These are phyloP conservation scores for Odontamblyopus rebecca DNA, from an alignment of 2,797 vertebrate species.

Conservation along the genomic window DNA sequence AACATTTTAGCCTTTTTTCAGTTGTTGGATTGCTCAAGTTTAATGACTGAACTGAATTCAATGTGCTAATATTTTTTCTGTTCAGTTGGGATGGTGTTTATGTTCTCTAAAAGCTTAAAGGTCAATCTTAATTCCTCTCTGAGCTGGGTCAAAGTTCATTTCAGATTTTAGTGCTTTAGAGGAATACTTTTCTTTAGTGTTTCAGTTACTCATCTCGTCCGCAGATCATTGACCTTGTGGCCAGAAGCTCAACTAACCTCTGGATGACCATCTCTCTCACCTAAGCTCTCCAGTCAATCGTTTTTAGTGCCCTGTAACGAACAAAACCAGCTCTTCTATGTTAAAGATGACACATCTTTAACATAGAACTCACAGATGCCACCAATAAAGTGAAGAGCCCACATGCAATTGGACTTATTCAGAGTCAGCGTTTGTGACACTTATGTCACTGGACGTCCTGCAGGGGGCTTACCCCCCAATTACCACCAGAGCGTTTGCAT, in stretches of 20 bases:
- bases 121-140: neutral
- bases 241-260: slow-evolving; percentile 28
- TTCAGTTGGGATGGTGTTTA: neutral
- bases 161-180: slow-evolving; percentile 22
- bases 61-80: no score
- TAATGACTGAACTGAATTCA: no score
- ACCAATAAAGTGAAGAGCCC: slow-evolving; percentile 27
- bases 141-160: slow-evolving; percentile 16
- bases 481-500: slow-evolving; percentile 20
- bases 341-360: neutral
- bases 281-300: slow-evolving; percentile 47
- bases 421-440: slow-evolving; percentile 23
- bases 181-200: slow-evolving; percentile 35
- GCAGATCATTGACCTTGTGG: slow-evolving; percentile 6
- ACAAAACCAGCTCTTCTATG: slow-evolving; percentile 17
- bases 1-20: no score
- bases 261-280: slow-evolving; percentile 28
- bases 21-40: no score
- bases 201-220: slow-evolving; percentile 22
- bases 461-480: slow-evolving; percentile 16
- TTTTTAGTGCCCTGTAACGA: slow-evolving; percentile 38
- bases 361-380: slow-evolving; percentile 26
- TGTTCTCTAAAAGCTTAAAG: slow-evolving; percentile 2
- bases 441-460: slow-evolving; percentile 18
- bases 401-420: slow-evolving; percentile 13